Evolutionary conservation across 2,113 vertebrate species (phyloP).

Genomic region (Mirounga angustirostris): DNA sequence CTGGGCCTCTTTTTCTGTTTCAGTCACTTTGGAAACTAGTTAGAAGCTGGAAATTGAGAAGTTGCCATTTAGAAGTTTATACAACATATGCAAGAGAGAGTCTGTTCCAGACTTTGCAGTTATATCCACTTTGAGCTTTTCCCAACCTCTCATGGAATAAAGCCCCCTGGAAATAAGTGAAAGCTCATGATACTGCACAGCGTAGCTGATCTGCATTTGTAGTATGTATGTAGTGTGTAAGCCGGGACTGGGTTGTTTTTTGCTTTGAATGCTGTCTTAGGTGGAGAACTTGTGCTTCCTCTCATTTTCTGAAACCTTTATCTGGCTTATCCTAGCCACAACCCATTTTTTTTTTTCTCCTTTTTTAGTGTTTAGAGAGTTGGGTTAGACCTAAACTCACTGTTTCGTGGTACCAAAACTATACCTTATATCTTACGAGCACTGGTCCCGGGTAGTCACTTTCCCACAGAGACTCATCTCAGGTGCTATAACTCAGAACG

Average conservation of each 20-base stretch:
- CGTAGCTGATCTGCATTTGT: background rate
- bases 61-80: background rate
- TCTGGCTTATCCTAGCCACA: background rate
- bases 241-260: background rate
- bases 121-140: conserved; percentile 1
- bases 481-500: accelerated
- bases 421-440: accelerated
- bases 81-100: background rate
- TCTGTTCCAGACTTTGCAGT: background rate
- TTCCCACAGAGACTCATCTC: background rate
- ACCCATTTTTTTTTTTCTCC: background rate
- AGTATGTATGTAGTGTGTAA: background rate
- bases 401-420: background rate
- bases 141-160: conserved; percentile 35
- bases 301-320: background rate
- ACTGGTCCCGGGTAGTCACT: background rate
- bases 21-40: background rate
- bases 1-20: background rate
- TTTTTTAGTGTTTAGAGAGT: background rate
- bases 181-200: background rate
- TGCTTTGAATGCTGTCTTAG: background rate
- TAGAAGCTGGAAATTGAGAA: background rate
- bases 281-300: background rate
- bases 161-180: background rate
- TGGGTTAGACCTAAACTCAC: background rate